Evolutionary conservation across 2,888 invertebrate genomes (phyloP), one percentile per base, ranked within the genome.

Genomic region (Andricus curvator): DNA sequence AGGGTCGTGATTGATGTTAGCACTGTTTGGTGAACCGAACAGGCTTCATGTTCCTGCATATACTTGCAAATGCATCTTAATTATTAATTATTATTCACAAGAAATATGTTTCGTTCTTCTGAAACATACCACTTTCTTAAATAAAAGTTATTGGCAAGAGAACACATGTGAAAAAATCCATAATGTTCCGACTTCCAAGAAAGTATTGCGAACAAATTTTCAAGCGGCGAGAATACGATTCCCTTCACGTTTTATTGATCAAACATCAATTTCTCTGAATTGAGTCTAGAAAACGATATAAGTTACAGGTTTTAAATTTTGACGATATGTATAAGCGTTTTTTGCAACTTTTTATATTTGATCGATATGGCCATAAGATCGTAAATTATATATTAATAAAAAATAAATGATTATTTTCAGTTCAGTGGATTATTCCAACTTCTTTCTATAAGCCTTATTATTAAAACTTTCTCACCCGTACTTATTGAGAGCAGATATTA

Each of bases 1-100:
- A 51, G 20, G 4, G 51, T 51, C n/a, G 70, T 70, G 70, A 70
- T 70, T 70, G 51, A 70, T 70, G 70, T 70, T 70, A 48, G 51
- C 70, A 70, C 48, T 70, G 56, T 51, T 70, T 70, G 48, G 20
- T 51, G n/a, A 11, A 51, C 6, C 51, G 70, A 51, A 48, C 51
- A 1, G 17, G 33, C 17, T 70, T 68, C 20, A 15, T 22, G 17
- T 29, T 29, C 48, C 33, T 20, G 22, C 29, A 29, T n/a, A 70
- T 29, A 29, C 29, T 3, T 25, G 48, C 20, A 33, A 56, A 17
- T 70, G 51, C 29, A 70, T 9, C 20, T 51, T 51, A 51, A 70
- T 60, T 60, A 11, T 60, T 60, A 60, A 4, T 60, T 11, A 13
- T 4, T 22, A 4, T 17, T 3, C 48, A 8, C 5, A 6, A 2